Percentiles rank a stretch among this genome's conserved stretches.
Evolutionary conservation across 2,113 vertebrate genomes (phyloP).

Genomic region (Uria lomvia): DNA sequence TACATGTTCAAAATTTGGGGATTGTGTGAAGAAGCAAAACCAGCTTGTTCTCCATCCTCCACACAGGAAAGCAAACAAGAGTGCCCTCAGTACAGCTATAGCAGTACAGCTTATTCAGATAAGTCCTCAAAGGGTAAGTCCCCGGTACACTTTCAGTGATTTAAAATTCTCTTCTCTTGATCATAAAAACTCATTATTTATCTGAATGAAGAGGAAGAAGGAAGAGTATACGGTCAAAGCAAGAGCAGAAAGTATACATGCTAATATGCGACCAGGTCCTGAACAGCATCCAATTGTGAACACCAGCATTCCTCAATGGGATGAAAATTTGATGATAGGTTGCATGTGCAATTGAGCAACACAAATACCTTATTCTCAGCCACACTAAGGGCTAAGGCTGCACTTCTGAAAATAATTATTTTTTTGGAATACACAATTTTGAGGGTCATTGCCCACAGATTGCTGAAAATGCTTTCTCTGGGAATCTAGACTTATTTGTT

Average conservation of each 20-base stretch:
- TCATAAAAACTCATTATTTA: background rate
- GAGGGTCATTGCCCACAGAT: conserved; percentile 62
- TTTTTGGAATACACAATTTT: conserved; percentile 49
- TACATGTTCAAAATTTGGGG: background rate
- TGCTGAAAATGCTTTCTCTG: conserved; percentile 21
- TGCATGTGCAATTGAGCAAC: conserved; percentile 35
- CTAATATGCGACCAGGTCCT: background rate
- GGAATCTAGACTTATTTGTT: conserved; percentile 45
- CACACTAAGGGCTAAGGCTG: background rate
- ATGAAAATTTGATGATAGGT: background rate
- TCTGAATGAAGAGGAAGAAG: background rate
- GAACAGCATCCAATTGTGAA: background rate
- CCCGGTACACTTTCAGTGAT: background rate
- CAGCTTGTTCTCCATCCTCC: background rate
- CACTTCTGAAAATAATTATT: conserved; percentile 30
- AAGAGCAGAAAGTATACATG: background rate
- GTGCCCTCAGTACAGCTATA: background rate
- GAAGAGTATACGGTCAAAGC: background rate
- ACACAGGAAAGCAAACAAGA: background rate
- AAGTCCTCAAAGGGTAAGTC: background rate
- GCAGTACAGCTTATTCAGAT: background rate
- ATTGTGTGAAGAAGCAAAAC: background rate
- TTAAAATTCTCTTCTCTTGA: background rate
- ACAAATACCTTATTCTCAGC: conserved; percentile 37
- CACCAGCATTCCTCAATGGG: background rate